phyloP scores from a whole-genome alignment of 30 jellyfish, hydroid and myxozoan species.

The Mastigias papua region DNA sequence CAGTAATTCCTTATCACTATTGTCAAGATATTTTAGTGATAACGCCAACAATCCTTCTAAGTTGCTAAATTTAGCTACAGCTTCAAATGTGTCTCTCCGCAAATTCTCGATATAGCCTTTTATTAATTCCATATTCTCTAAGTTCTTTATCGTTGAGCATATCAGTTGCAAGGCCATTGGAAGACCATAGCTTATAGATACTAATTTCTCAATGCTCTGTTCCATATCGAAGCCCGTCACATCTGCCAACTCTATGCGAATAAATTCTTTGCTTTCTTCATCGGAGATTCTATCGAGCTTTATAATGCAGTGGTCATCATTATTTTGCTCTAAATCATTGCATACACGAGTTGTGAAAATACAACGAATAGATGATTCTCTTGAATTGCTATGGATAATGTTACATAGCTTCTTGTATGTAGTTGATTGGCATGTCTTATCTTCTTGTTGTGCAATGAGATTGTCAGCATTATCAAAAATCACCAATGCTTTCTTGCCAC shows the following conservation, averaged over 20 bases:
- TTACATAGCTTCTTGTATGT: background rate
- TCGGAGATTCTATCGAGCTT: background rate
- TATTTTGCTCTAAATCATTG: background rate
- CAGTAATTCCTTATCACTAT: conserved; percentile 1
- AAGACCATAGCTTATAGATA: conserved; percentile 7
- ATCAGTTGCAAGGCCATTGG: conserved; percentile 11
- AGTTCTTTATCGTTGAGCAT: background rate
- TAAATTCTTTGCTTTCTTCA: background rate
- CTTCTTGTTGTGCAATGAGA: background rate
- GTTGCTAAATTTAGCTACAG: background rate
- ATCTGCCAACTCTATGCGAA: background rate
- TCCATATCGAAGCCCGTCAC: background rate
- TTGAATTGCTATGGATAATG: background rate
- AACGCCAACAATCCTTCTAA: background rate
- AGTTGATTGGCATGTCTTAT: background rate
- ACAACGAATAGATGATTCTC: background rate
- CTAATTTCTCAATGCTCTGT: background rate
- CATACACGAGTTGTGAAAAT: conserved; percentile 1
- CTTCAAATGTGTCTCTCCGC: background rate
- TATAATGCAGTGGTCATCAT: background rate
- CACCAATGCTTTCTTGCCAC: conserved; percentile 2
- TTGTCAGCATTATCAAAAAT: conserved; percentile 36
- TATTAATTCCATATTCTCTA: background rate
- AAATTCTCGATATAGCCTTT: conserved; percentile 2
- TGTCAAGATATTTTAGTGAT: background rate